phyloP scores from a whole-genome alignment of 1,140 invertebrate genomes.

The Homalodisca vitripennis region DNA sequence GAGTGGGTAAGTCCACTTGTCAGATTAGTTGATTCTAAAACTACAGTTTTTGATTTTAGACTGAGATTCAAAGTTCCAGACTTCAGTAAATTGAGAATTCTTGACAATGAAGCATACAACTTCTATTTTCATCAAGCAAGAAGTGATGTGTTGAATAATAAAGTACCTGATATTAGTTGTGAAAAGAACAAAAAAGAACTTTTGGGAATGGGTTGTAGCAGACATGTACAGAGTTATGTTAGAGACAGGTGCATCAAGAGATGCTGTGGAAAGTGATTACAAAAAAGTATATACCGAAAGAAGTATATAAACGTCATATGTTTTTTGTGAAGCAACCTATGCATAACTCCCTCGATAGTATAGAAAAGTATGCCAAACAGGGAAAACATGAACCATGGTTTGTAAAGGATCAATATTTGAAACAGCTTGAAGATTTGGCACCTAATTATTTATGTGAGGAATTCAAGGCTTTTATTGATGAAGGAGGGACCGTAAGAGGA shows the following conservation, averaged over 20 bases:
- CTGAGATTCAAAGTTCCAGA: constrained; percentile 71
- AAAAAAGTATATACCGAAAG: constrained; percentile 75
- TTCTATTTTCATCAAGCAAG: constrained; percentile 85
- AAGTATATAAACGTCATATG: constrained; percentile 67
- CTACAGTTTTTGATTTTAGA: constrained; percentile 69
- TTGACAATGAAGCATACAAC: constrained; percentile 73
- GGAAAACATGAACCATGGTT: constrained; percentile 57
- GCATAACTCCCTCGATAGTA: constrained; percentile 60
- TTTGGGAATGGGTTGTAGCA: constrained; percentile 73
- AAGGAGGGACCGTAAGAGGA: constrained; percentile 57
- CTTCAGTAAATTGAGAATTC: constrained; percentile 60
- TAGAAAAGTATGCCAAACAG: constrained; percentile 52
- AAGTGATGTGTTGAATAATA: constrained; percentile 73
- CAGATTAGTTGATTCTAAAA: constrained; percentile 52
- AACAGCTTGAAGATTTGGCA: constrained; percentile 71
- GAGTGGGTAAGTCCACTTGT: constrained; percentile 64
- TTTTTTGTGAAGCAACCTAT: constrained; percentile 75
- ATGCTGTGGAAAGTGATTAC: constrained; percentile 70
- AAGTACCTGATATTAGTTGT: constrained; percentile 73
- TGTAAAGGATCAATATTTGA: constrained; percentile 75
- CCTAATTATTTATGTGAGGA: constrained; percentile 79
- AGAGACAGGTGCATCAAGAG: constrained; percentile 62
- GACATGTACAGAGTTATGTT: constrained; percentile 81
- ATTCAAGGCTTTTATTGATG: constrained; percentile 65
- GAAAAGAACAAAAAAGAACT: constrained; percentile 71